These are phyloP conservation scores for Felis catus DNA, from an alignment of 2,113 vertebrate genomes.

Conservation along the genomic window F.catus_Fca126_mat1.0 CM031417.1:85469001-85469500, in stretches of 20 bases:
- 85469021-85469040: slow-evolving; percentile 72
- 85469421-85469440: slow-evolving; percentile 44
- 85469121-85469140: background rate
- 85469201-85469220: background rate
- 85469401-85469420: background rate
- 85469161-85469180: background rate
- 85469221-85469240: slow-evolving; percentile 35
- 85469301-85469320: slow-evolving; percentile 23
- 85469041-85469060: slow-evolving; percentile 64
- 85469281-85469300: background rate
- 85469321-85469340: slow-evolving; percentile 30
- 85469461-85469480: slow-evolving; percentile 37
- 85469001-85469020: slow-evolving; percentile 76
- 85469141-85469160: slow-evolving; percentile 49
- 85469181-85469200: slow-evolving; percentile 42
- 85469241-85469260: background rate
- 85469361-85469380: background rate
- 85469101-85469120: slow-evolving; percentile 60
- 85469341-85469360: background rate
- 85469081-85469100: slow-evolving; percentile 54
- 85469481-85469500: slow-evolving; percentile 9
- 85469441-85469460: slow-evolving; percentile 5
- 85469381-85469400: background rate
- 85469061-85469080: slow-evolving; percentile 64
- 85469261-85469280: background rate